Base-by-base conservation (phyloP, 1,140 invertebrate species). In the Polypedilum vanderplanki region DNA sequence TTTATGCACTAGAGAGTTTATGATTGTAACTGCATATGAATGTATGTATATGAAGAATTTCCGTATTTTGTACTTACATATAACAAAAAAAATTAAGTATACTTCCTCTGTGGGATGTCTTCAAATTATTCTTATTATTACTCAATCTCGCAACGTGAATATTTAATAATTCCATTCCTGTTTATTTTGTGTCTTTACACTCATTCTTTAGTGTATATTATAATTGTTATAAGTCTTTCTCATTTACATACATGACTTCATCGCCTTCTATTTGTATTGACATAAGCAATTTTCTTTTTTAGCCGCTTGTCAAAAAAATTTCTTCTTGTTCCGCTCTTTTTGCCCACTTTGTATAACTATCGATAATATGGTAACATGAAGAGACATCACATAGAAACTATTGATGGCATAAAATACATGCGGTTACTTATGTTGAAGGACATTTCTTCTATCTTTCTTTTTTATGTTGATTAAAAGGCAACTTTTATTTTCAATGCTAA, bases 161-260 rank as follows among this genome's bases (percentile, higher is more conserved):
- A 9, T 15, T 12, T 46, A 46, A 46, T 46, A 46, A 46, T 15
- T 9, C 9, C 41, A 46, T 33, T 33, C 24, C 24, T 33, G 24
- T 33, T 33, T 33, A 8, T 46, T 46, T 9, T 12, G 8, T 4
- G 41, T 46, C 12, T 57, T 57, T n/a, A n/a, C 46, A 57, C 46
- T 57, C 7, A 57, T 15, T 57, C n/a, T 57, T 12, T 57, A n/a
- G 9, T 46, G n/a, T n/a, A n/a, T n/a, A n/a, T n/a, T 33, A 33
- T 5, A 33, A 33, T 33, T 33, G 24, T 33, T 5, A 33, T 33
- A 33, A 33, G 24, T 57, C 12, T n/a, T 57, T 57, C 46, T 15
- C 12, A 57, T 57, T 57, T 57, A 57, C 46, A 57, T 57, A 57
- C 46, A 57, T 57, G 46, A 57, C 46, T 57, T 57, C 46, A 57